Evolutionary conservation across 2,888 invertebrate genomes (phyloP), one percentile per base, ranked within the genome.

Genomic region (Lottia scabra): DNA sequence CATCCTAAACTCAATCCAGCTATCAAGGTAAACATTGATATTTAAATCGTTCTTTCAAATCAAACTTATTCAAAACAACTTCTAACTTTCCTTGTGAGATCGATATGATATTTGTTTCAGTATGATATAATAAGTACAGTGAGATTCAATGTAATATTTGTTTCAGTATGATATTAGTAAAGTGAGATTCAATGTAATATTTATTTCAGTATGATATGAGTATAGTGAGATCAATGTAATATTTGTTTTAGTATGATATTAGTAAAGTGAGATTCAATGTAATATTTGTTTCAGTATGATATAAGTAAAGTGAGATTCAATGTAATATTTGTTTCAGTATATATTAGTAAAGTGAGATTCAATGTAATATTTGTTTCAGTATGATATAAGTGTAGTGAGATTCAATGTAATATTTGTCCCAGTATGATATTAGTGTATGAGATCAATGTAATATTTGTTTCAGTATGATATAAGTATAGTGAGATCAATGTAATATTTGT

Each of bases 381-480:
- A 70, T 38, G 81, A 83, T 73, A 65, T 70, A n/a, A 79, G 81
- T 12, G 77, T 81, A 68, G 78, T 81, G 15, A 78, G 79, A 65
- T 72, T 30, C 30, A 26, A 46, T 65, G 48, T 15, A 65, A n/a
- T 71, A 64, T 68, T 63, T 26, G 23, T 77, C 78, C 12, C 74
- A 83, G 83, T 72, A 70, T 38, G 81, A 83, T 73, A 65, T 70
- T 16, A 79, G 81, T 12, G 77, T 67, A 77, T 81, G 15, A 78
- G 79, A 65, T 72, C 66, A 15, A 70, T 81, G 48, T 15, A 65
- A n/a, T 71, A 64, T 68, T 63, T 26, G 23, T 77, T 79, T 13
- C 74, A 83, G 83, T 72, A 70, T 38, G 81, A 83, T 73, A 65
- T 70, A n/a, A 79, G 81, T 12, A 78, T 81, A 68, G 78, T 81